These are phyloP conservation scores for Darevskia mixta DNA, from an alignment of 2,797 vertebrate genomes.

Conservation along the genomic window DNA sequence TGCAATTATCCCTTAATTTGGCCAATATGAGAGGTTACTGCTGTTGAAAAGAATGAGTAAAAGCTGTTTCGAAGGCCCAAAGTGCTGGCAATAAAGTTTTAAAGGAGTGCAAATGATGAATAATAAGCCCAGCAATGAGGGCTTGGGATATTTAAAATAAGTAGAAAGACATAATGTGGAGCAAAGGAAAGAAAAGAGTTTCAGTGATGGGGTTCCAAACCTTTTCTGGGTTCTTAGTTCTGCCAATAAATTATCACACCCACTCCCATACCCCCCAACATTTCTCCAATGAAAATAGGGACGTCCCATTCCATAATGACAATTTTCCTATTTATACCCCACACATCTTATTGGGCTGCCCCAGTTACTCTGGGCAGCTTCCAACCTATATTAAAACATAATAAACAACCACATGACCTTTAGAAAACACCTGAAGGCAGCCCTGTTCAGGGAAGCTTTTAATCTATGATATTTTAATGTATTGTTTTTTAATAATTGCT, in stretches of 20 bases:
- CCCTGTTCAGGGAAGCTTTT: no score
- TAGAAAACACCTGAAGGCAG: no score
- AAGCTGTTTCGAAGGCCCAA: constrained; percentile 70
- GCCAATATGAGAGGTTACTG: constrained; percentile 74
- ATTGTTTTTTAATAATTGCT: no score
- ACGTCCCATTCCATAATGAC: no score
- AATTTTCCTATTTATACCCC: no score
- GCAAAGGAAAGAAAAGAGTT: constrained; percentile 48
- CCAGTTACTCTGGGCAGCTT: no score
- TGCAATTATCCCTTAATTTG: constrained; percentile 76
- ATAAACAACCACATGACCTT: no score
- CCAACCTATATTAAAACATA: no score
- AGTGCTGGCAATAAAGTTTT: constrained; percentile 76
- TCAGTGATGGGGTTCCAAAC: constrained; percentile 43
- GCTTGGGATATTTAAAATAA: constrained; percentile 67
- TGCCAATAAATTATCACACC: neutral
- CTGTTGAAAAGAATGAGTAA: constrained; percentile 75
- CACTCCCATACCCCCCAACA: neutral
- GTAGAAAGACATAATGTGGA: constrained; percentile 44
- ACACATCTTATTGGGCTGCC: no score
- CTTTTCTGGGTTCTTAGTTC: constrained; percentile 25
- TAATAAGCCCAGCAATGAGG: constrained; percentile 62
- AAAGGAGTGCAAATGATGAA: constrained; percentile 73
- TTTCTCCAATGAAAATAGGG: no score
- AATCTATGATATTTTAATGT: no score